A percentile compares a stretch with the other conserved stretches of the same genome.
Conservation (phyloP, 2,888 invertebrate species). For the Strigamia transsilvanica region DNA sequence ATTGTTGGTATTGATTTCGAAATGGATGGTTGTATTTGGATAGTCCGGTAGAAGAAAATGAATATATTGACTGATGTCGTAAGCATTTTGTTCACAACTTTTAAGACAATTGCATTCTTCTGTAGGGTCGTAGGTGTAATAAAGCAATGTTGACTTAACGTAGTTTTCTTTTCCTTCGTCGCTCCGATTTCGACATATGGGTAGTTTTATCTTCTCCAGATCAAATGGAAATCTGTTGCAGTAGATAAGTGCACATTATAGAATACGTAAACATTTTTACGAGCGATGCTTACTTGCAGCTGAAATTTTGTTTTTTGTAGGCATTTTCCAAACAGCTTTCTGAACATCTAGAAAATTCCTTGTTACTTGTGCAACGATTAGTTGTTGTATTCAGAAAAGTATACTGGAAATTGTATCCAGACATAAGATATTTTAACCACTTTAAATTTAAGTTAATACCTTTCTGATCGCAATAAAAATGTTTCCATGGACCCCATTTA, state of each 20-base stretch:
- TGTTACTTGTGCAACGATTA: neutral
- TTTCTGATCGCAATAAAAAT: neutral
- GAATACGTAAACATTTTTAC: neutral
- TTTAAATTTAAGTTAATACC: neutral
- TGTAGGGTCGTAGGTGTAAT: neutral
- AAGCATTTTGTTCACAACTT: neutral
- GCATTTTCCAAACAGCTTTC: neutral
- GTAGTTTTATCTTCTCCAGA: neutral
- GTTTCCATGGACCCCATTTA: neutral
- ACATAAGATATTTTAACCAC: neutral
- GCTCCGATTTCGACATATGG: neutral
- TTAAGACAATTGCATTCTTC: neutral
- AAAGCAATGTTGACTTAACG: neutral
- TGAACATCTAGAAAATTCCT: neutral
- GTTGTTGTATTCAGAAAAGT: neutral
- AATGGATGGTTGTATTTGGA: neutral
- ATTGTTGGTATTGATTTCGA: neutral
- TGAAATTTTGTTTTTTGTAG: neutral
- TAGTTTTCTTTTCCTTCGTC: neutral
- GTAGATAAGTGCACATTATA: neutral
- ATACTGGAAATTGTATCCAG: neutral
- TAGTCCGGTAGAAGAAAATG: neutral
- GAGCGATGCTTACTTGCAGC: neutral
- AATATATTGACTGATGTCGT: constrained; percentile 9
- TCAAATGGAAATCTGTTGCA: constrained; percentile 1